Evolutionary conservation across 2,888 invertebrate species (phyloP).

Genomic region (Zaprionus bogoriensis): DNA sequence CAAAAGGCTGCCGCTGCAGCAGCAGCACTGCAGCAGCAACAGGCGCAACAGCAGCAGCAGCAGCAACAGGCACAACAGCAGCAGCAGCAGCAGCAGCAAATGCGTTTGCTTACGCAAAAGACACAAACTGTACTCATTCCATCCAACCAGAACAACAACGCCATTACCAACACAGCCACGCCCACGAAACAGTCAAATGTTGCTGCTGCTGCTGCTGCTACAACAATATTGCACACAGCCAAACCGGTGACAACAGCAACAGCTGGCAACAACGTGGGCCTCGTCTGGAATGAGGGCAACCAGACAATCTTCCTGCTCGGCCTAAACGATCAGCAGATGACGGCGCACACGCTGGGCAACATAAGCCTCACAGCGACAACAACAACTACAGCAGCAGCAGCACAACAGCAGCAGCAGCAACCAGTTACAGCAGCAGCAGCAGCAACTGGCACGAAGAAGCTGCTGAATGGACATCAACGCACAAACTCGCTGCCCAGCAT

Average conservation of each 20-base stretch:
- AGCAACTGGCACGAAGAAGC: slow-evolving; percentile 78
- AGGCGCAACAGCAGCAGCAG: slow-evolving; percentile 61
- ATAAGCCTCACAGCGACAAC: slow-evolving; percentile 75
- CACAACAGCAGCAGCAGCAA: slow-evolving; percentile 23
- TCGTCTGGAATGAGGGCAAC: slow-evolving; percentile 87
- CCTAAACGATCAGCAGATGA: slow-evolving; percentile 83
- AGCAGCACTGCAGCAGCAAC: slow-evolving; percentile 78
- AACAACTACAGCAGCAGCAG: slow-evolving; percentile 47
- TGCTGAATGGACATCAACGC: slow-evolving; percentile 84
- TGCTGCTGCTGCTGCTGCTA: slow-evolving; percentile 25
- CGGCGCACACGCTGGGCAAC: slow-evolving; percentile 79
- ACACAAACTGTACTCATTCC: slow-evolving; percentile 85
- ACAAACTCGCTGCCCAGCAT: slow-evolving; percentile 86
- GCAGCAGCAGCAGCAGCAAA: slow-evolving; percentile 61
- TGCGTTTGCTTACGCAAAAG: slow-evolving; percentile 80
- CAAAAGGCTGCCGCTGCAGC: slow-evolving; percentile 82
- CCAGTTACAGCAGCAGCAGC: slow-evolving; percentile 47
- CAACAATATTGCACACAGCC: slow-evolving; percentile 52
- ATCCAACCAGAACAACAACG: slow-evolving; percentile 69
- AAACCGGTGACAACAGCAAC: slow-evolving; percentile 48
- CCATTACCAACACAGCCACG: slow-evolving; percentile 49
- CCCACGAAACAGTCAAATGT: slow-evolving; percentile 44
- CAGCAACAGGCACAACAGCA: slow-evolving; percentile 65
- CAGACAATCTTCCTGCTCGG: slow-evolving; percentile 85
- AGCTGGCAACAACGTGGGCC: slow-evolving; percentile 83